Conservation (phyloP, 2,888 invertebrate genomes). For the Eudasyphora cyanicolor region DNA sequence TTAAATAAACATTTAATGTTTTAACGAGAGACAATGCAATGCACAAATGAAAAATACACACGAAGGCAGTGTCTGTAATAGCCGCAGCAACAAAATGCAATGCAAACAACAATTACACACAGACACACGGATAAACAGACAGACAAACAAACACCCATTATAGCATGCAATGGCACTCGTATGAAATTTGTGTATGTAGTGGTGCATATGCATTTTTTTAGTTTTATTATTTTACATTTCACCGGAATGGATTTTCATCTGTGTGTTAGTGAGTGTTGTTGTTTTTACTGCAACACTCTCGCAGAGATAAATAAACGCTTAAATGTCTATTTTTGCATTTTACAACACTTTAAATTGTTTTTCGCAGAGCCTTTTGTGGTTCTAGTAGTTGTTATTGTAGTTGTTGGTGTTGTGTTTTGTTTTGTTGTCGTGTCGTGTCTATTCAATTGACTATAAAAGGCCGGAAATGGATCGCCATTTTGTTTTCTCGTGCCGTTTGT, state of each 20-base stretch:
- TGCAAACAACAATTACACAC: slow-evolving; percentile 28
- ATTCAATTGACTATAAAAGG: slow-evolving; percentile 29
- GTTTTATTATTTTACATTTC: slow-evolving; percentile 11
- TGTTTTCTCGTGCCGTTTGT: slow-evolving; percentile 41
- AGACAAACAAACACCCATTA: neutral
- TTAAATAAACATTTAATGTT: slow-evolving; percentile 59
- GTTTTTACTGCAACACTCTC: neutral
- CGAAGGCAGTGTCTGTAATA: slow-evolving; percentile 4
- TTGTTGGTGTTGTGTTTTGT: neutral
- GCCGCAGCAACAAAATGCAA: neutral
- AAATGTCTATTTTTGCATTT: slow-evolving; percentile 32
- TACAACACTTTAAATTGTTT: slow-evolving; percentile 38
- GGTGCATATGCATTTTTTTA: slow-evolving; percentile 10
- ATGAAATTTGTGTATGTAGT: neutral
- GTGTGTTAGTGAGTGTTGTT: slow-evolving; percentile 11
- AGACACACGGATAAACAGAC: neutral
- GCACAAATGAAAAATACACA: no score
- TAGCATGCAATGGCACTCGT: neutral
- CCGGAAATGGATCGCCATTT: slow-evolving; percentile 62
- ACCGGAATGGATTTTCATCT: neutral
- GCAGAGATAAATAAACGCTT: neutral
- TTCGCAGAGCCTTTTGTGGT: neutral
- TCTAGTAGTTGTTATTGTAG: slow-evolving; percentile 14
- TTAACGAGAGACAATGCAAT: slow-evolving; percentile 43
- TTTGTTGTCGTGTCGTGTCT: slow-evolving; percentile 18